A percentile compares a stretch with the other conserved stretches of the same genome.
Conservation (phyloP, 2,888 invertebrate genomes). For the Nomada lathburiana region DNA sequence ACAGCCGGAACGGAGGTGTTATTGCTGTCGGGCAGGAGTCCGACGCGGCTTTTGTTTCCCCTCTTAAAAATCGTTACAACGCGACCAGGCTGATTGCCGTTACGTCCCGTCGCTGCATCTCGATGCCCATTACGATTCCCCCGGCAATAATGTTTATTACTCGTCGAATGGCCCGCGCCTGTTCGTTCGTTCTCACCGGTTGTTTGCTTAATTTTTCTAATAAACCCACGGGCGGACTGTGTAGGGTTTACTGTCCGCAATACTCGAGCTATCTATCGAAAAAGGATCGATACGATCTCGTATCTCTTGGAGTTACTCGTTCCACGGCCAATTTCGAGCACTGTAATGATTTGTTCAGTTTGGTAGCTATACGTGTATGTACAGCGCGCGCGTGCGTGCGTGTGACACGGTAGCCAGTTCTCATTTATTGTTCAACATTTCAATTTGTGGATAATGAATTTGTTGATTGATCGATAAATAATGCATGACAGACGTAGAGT, state of each 20-base stretch:
- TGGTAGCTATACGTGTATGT: background rate
- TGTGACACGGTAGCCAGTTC: background rate
- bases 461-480: background rate
- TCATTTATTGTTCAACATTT: background rate
- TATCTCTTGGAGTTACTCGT: background rate
- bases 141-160: slow-evolving; percentile 52
- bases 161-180: slow-evolving; percentile 5
- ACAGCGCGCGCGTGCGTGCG: background rate
- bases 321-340: background rate
- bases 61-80: slow-evolving; percentile 60
- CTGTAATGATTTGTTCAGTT: slow-evolving; percentile 11
- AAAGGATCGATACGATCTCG: slow-evolving; percentile 3
- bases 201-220: slow-evolving; percentile 52
- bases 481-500: no score
- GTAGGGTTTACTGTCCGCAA: slow-evolving; percentile 2
- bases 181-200: slow-evolving; percentile 1
- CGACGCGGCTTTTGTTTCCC: slow-evolving; percentile 55
- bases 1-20: slow-evolving; percentile 45
- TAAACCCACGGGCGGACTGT: slow-evolving; percentile 4
- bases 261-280: background rate
- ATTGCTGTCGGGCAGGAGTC: slow-evolving; percentile 49
- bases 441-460: background rate
- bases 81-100: slow-evolving; percentile 39
- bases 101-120: slow-evolving; percentile 10
- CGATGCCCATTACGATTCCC: slow-evolving; percentile 22